Conservation (phyloP, 1,140 invertebrate genomes). For the Holcopasites calliopsidis region DNA sequence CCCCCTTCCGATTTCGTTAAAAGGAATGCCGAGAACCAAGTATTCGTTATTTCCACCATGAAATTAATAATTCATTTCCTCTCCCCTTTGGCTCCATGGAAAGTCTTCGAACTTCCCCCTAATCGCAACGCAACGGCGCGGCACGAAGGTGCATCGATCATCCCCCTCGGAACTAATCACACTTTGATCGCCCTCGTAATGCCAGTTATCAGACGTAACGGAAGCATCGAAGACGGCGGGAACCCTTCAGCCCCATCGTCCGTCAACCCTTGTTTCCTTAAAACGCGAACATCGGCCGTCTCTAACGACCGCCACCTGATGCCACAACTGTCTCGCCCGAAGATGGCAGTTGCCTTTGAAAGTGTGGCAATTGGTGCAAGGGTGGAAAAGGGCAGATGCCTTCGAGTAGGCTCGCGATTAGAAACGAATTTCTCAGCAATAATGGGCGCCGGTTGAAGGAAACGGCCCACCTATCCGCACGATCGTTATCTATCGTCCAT, state of each 20-base stretch:
- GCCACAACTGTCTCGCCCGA: conserved; percentile 68
- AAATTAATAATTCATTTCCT: too few species aligned
- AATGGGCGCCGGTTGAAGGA: conserved; percentile 23
- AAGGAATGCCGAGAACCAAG: too few species aligned
- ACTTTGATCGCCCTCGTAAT: conserved; percentile 4
- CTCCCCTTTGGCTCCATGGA: too few species aligned
- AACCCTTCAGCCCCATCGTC: conserved; percentile 48
- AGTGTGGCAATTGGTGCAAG: conserved; percentile 47
- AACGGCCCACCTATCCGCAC: neutral
- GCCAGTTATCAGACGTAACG: conserved; percentile 44
- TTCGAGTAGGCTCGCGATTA: conserved; percentile 58
- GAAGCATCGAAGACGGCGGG: conserved; percentile 3
- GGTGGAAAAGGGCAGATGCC: conserved; percentile 70
- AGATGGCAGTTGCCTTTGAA: conserved; percentile 67
- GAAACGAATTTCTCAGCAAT: conserved; percentile 65
- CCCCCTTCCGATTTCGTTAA: too few species aligned
- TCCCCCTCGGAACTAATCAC: neutral
- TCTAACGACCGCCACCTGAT: conserved; percentile 73
- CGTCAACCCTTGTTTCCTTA: conserved; percentile 49
- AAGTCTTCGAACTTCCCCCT: too few species aligned
- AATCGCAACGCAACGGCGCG: too few species aligned
- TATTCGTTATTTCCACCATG: too few species aligned
- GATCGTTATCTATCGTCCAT: conserved; percentile 22
- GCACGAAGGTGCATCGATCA: conserved; percentile 3
- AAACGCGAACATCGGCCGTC: conserved; percentile 25